Conservation (phyloP, 2,797 vertebrate genomes). For the Falco columbarius region DNA sequence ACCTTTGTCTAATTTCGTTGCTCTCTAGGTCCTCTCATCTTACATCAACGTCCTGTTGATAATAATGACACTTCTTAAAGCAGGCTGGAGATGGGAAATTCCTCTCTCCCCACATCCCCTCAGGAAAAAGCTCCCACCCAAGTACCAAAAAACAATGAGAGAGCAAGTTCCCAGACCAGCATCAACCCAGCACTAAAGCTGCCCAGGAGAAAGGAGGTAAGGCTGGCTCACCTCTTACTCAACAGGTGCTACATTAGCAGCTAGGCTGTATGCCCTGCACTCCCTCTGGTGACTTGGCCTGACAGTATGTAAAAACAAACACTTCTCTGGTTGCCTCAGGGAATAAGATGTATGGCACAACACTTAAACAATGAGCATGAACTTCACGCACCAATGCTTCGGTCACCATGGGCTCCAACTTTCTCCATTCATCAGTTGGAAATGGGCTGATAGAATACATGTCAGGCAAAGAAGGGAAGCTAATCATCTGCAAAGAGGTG, state of each 20-base stretch:
- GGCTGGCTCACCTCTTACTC: not conserved
- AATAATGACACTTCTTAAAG: not conserved
- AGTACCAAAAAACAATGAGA: not conserved
- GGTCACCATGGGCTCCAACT: not conserved
- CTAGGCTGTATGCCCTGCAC: not conserved
- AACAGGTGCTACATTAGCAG: not conserved
- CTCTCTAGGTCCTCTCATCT: not conserved
- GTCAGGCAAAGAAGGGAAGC: not conserved
- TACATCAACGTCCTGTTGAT: not conserved
- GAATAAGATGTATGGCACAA: not conserved
- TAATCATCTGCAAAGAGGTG: constrained; percentile 51
- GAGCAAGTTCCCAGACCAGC: too few relatives aligned
- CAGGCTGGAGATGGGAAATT: not conserved
- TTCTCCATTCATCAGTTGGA: constrained; percentile 22
- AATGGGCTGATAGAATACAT: constrained; percentile 32
- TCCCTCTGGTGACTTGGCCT: not conserved
- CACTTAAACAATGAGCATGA: not conserved
- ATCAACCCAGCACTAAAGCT: not conserved
- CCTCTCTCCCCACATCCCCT: too few relatives aligned
- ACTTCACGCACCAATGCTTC: not conserved
- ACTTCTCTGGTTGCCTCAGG: not conserved
- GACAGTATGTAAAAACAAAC: not conserved
- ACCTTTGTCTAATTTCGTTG: not conserved
- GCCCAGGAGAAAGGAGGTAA: not conserved
- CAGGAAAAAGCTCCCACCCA: not conserved